These are phyloP conservation scores for Strigamia crassipes DNA, from an alignment of 2,888 invertebrate species.

Conservation along the genomic window DNA sequence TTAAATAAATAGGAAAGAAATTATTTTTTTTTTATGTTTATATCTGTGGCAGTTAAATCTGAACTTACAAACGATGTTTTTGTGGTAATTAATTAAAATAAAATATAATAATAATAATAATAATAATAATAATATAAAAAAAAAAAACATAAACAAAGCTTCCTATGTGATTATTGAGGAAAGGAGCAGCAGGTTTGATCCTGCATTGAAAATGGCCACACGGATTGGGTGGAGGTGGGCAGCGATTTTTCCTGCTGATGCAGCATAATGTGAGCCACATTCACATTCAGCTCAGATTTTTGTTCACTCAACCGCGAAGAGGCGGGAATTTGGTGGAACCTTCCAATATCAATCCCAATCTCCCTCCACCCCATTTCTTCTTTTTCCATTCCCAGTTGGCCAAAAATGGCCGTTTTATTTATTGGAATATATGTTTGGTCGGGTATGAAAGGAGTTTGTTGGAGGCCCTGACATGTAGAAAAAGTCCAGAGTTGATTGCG, in stretches of 20 bases:
- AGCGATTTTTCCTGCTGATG: constrained; percentile 33
- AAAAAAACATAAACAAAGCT: too few species aligned
- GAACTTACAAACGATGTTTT: too few species aligned
- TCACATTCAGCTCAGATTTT: constrained; percentile 20
- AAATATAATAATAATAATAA: too few species aligned
- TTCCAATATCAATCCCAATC: constrained; percentile 15
- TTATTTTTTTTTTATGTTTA: too few species aligned
- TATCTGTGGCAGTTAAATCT: too few species aligned
- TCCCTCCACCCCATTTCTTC: neutral
- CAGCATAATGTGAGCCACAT: constrained; percentile 23
- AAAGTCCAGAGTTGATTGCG: constrained; percentile 32
- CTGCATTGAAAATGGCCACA: neutral
- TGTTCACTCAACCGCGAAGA: constrained; percentile 32
- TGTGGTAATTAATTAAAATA: too few species aligned
- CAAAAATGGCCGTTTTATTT: constrained; percentile 28
- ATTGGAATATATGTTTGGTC: constrained; percentile 34
- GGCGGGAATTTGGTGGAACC: constrained; percentile 36
- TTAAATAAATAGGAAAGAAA: too few species aligned
- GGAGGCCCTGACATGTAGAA: constrained; percentile 6
- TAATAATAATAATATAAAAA: too few species aligned
- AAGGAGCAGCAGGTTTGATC: too few species aligned
- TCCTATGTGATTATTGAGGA: too few species aligned
- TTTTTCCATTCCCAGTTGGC: neutral
- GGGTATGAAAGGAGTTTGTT: constrained; percentile 27
- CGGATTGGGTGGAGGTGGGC: neutral